These are phyloP conservation scores for Pelecanoides urinatrix DNA, from an alignment of 2,113 vertebrate genomes.

Conservation along the genomic window DNA sequence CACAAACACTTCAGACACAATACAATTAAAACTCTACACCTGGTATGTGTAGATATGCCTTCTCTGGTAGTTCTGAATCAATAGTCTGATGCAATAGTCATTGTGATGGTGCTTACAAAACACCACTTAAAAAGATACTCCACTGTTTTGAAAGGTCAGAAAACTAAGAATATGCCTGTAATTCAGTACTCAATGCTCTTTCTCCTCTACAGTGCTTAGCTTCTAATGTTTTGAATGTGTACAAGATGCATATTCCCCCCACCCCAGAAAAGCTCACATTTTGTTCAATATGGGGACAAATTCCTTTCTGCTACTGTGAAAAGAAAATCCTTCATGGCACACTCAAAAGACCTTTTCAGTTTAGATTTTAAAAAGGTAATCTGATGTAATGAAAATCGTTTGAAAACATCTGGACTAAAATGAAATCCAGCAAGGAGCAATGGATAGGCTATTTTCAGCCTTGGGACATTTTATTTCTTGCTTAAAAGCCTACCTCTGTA, in stretches of 20 bases:
- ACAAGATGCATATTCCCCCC: not conserved
- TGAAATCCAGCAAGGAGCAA: slow-evolving; percentile 29
- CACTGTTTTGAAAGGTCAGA: not conserved
- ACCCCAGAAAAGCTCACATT: not conserved
- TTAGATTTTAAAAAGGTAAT: slow-evolving; percentile 21
- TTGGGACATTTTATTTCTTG: slow-evolving; percentile 46
- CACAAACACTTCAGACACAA: not conserved
- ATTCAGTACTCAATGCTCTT: not conserved
- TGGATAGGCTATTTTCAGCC: slow-evolving; percentile 38
- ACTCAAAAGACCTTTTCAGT: slow-evolving; percentile 9
- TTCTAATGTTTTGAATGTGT: not conserved
- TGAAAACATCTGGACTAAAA: slow-evolving; percentile 45
- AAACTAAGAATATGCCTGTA: not conserved
- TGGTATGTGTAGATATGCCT: not conserved
- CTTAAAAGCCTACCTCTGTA: slow-evolving; percentile 52
- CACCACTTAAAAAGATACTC: not conserved
- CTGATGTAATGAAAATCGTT: slow-evolving; percentile 30
- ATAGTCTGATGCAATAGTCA: not conserved
- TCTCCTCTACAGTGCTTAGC: not conserved
- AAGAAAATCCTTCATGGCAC: not conserved
- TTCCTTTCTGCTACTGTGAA: not conserved
- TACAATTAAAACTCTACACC: not conserved
- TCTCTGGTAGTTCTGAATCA: not conserved
- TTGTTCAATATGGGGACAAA: not conserved
- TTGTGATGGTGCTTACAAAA: not conserved